Base-by-base conservation (phyloP, 2,888 invertebrate species). In the Morpho achilles region DNA sequence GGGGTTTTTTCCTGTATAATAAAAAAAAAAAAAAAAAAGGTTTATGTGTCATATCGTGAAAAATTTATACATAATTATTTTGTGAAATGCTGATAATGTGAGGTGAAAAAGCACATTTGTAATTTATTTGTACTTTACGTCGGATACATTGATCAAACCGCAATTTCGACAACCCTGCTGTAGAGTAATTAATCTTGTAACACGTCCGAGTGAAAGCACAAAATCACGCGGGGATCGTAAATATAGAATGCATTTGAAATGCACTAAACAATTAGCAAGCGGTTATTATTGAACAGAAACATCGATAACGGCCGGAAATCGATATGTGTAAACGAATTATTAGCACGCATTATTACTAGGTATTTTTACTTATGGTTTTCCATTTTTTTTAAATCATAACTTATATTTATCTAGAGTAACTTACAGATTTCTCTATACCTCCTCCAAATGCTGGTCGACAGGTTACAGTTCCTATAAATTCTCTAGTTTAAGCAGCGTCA, bases 161-260 rank as follows among this genome's bases (percentile, higher is more conserved):
- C 32, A 32, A 32, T 5, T 32, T 32, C 5, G 5, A 32, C 32
- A 32, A 5, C 32, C 7, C 53, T 22, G 23, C 46, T 46, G 50
- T 42, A 50, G 23, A n/a, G 55, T 43, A 59, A 59, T 59, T 48
- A 56, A 49, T 47, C 51, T 42, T 53, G 47, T 9, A 40, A 46
- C 23, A 32, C 49, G 43, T 48, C 46, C 42, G 44, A 55, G 51
- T 51, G 60, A 60, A 60, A 53, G 52, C 60, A 53, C 49, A 22
- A 53, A 55, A 57, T 56, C 55, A 59, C 16, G 59, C 50, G 58
- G 53, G 56, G 60, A 63, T 50, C 51, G 58, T 50, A 45, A 53
- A 23, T 32, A 47, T 22, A 50, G 16, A 41, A 55, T 48, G 59
- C 47, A 49, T 43, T 56, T 53, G 43, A 53, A 52, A 50, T 22